phyloP scores from a whole-genome alignment of 2,888 invertebrate species.

The Cataglyphis altisquamis region DNA sequence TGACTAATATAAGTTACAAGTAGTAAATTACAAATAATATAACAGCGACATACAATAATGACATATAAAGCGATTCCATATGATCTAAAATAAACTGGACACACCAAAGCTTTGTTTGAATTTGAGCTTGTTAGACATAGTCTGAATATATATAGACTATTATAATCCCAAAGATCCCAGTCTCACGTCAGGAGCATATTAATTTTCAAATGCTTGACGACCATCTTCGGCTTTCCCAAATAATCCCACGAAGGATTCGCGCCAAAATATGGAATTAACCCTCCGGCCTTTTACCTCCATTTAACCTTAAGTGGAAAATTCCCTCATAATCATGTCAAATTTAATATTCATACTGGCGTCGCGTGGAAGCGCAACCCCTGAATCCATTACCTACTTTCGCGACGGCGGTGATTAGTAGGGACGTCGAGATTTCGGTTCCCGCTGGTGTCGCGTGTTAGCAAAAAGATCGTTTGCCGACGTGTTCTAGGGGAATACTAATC shows the following conservation, averaged over 20 bases:
- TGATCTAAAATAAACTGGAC: not conserved
- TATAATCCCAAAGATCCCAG: conserved; percentile 38
- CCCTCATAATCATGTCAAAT: conserved; percentile 67
- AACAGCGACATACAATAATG: not conserved
- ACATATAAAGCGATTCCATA: too few species aligned
- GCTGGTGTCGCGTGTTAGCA: conserved; percentile 39
- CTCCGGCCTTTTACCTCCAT: conserved; percentile 41
- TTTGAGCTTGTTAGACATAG: not conserved
- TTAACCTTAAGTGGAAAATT: conserved; percentile 51
- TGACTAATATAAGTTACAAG: not conserved
- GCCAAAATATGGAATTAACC: conserved; percentile 51
- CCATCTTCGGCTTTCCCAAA: conserved; percentile 41
- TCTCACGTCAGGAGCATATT: conserved; percentile 34
- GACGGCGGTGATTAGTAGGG: conserved; percentile 70
- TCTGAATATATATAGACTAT: conserved; percentile 6
- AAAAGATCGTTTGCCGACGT: conserved; percentile 63
- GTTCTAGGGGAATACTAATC: conserved; percentile 77
- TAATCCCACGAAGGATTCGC: conserved; percentile 38
- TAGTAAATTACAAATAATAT: not conserved
- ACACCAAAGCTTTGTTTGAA: not conserved
- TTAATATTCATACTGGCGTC: conserved; percentile 74
- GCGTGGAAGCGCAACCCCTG: conserved; percentile 62
- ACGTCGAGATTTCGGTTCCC: conserved; percentile 63
- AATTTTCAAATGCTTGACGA: conserved; percentile 45
- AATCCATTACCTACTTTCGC: conserved; percentile 74